These are phyloP conservation scores for Heteronetta atricapilla DNA, from an alignment of 2,113 vertebrate species.

Conservation along the genomic window DNA sequence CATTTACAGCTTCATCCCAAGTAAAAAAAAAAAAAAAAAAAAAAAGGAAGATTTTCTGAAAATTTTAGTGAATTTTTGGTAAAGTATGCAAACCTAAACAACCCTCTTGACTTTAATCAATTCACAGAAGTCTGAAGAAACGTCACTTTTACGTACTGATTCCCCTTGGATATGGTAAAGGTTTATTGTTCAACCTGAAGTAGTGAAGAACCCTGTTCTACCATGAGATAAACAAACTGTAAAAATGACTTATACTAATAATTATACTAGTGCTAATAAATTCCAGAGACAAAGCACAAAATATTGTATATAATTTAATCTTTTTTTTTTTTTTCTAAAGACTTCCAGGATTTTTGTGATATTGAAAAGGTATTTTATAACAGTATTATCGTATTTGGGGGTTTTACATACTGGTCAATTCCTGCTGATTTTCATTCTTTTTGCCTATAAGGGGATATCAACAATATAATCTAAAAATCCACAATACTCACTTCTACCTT, in stretches of 20 bases:
- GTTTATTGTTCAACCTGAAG: background rate
- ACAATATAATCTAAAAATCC: background rate
- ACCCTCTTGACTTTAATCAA: background rate
- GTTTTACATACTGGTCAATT: accelerated
- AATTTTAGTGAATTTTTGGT: background rate
- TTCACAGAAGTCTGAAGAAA: background rate
- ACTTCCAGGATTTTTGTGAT: background rate
- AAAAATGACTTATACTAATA: background rate
- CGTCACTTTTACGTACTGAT: background rate
- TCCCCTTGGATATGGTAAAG: background rate
- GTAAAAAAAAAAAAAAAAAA: conserved; percentile 11
- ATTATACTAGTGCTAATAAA: background rate
- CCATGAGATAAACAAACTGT: background rate
- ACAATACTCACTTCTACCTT: background rate
- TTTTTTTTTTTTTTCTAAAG: background rate
- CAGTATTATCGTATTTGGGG: background rate
- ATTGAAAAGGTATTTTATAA: background rate
- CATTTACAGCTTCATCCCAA: background rate
- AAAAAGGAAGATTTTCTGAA: background rate
- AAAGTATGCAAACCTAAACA: background rate
- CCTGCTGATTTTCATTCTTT: background rate
- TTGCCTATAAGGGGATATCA: background rate
- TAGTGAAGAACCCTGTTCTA: background rate
- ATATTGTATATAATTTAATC: background rate
- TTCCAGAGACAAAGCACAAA: background rate